Evolutionary conservation across 2,113 vertebrate species (phyloP), one percentile per base, ranked within the genome.

Genomic region (Peromyscus maniculatus): DNA sequence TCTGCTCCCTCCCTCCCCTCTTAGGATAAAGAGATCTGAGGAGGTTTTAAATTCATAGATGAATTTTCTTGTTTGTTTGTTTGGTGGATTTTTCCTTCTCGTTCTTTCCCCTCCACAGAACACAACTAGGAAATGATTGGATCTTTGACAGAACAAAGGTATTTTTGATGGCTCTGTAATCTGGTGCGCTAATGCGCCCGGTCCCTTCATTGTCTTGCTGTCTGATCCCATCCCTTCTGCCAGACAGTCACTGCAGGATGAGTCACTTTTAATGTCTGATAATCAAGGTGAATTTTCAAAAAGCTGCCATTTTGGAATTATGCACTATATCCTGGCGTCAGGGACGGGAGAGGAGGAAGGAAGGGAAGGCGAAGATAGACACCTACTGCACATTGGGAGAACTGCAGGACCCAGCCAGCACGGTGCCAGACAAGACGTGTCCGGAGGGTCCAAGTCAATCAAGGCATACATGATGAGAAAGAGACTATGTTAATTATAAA

Each of bases 231-330:
- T 99, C 99, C 99, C 99, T 99, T 99, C 98, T 99, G 99, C 99
- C 99, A 99, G 99, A 99, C 99, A 99, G 99, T 99, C 99, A 99
- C 99, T 98, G 98, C 98, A 98, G 98, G 99, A 99, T 99, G 99
- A 99, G 99, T 99, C 99, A 97, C 98, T 98, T 97, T 97, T 98
- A 96, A 97, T 99, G 99, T 99, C 99, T 99, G 99, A 99, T 99
- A 99, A 99, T 99, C 99, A 99, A 99, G 99, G 99, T 99, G 99
- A 99, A 99, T 99, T 99, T 99, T 99, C 99, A 99, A 99, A 99
- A 99, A 99, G 99, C 99, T 99, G 99, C 99, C 99, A 99, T 99
- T 99, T 99, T 99, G 99, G 99, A 99, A 99, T 99, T 98, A 99
- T 99, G 99, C 98, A 98, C 99, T 99, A 98, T 99, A 99, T 99